These are phyloP conservation scores for Hipparchia semele DNA, from an alignment of 2,888 invertebrate species.

Conservation along the genomic window DNA sequence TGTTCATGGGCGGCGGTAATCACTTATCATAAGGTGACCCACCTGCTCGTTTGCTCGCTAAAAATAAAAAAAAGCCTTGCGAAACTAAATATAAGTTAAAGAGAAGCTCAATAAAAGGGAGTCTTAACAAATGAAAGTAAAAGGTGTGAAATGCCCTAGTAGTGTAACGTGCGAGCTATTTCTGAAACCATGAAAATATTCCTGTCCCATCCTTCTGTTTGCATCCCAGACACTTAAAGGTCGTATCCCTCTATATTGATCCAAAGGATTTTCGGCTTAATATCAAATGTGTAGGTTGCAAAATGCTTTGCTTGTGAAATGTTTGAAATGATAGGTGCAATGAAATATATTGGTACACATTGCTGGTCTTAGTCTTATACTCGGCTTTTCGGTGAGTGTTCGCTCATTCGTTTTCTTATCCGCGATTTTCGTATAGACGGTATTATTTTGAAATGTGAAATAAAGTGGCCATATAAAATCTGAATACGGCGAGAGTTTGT, in stretches of 20 bases:
- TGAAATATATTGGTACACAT: constrained; percentile 33
- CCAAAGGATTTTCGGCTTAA: constrained; percentile 40
- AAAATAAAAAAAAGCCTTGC: too few species aligned
- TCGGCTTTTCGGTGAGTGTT: constrained; percentile 30
- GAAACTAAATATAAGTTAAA: not conserved
- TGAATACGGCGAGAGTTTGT: not conserved
- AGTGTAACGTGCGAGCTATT: constrained; percentile 51
- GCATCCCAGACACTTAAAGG: constrained; percentile 45
- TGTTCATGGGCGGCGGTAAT: too few species aligned
- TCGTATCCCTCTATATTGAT: constrained; percentile 34
- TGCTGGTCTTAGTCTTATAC: constrained; percentile 29
- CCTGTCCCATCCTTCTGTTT: constrained; percentile 60
- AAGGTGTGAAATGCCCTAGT: constrained; percentile 22
- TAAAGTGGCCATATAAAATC: not conserved
- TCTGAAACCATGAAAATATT: constrained; percentile 68
- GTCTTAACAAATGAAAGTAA: constrained; percentile 6
- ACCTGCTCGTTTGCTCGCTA: too few species aligned
- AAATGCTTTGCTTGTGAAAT: constrained; percentile 3
- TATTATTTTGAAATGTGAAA: not conserved
- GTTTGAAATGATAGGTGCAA: constrained; percentile 31
- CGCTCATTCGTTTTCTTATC: constrained; percentile 26
- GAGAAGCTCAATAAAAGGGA: not conserved
- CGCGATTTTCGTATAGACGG: not conserved
- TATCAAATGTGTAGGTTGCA: constrained; percentile 19
- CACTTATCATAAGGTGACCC: too few species aligned